Evolutionary conservation across 2,888 invertebrate genomes (phyloP).

Genomic region (Oscheius onirici): DNA sequence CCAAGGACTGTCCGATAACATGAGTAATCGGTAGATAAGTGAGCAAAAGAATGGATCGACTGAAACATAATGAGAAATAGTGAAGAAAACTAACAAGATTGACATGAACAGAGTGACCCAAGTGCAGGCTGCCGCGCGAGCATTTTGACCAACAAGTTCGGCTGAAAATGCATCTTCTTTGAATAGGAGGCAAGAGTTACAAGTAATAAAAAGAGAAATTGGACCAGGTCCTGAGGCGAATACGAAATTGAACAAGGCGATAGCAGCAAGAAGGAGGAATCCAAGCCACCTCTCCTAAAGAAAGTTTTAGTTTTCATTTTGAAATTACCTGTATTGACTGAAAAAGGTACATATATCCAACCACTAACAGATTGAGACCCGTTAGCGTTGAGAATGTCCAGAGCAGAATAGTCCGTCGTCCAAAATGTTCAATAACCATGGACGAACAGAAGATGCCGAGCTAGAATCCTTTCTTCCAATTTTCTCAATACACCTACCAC

Average conservation of each 20-base stretch:
- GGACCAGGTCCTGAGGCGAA: constrained; percentile 38
- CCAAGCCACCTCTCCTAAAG: constrained; percentile 31
- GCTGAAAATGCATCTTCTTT: constrained; percentile 1
- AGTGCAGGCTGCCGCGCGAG: constrained; percentile 36
- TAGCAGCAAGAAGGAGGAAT: constrained; percentile 31
- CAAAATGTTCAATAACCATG: constrained; percentile 35
- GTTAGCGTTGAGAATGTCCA: constrained; percentile 26
- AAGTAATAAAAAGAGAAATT: constrained; percentile 37
- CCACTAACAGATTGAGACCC: constrained; percentile 45
- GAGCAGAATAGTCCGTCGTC: constrained; percentile 37
- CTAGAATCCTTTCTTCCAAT: neutral
- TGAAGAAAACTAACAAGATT: constrained; percentile 12
- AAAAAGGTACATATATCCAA: constrained; percentile 46
- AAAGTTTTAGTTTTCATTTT: neutral
- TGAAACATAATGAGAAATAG: neutral
- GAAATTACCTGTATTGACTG: constrained; percentile 33
- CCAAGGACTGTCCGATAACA: constrained; percentile 20
- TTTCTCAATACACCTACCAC: constrained; percentile 17
- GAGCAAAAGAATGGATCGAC: constrained; percentile 20
- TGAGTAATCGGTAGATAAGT: neutral
- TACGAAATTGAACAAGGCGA: constrained; percentile 37
- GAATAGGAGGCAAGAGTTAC: neutral
- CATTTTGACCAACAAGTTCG: constrained; percentile 35
- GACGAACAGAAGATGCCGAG: constrained; percentile 36
- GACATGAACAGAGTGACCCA: constrained; percentile 34